Evolutionary conservation across 2,797 vertebrate species (phyloP).

Genomic region (Eidolon dupreanum): DNA sequence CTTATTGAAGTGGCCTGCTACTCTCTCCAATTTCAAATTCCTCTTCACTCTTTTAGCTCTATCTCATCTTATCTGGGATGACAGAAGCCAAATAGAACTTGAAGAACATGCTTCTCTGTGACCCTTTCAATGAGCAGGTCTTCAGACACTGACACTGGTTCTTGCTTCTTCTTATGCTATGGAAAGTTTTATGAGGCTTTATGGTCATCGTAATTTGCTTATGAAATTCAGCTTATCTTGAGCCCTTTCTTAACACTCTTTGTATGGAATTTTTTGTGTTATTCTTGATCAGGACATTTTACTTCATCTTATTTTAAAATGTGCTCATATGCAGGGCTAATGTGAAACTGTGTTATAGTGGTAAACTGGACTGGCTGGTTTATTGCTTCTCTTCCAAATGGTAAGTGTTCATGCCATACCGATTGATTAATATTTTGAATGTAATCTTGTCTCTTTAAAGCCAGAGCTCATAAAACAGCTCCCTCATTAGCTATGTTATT

Average conservation of each 20-base stretch:
- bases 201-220: not conserved
- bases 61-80: not conserved
- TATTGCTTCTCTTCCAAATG: not conserved
- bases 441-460: not conserved
- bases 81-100: not conserved
- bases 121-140: too few species aligned
- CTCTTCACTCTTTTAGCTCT: not conserved
- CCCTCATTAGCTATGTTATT: not conserved
- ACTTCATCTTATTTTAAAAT: not conserved
- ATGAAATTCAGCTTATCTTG: not conserved
- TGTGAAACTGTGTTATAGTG: not conserved
- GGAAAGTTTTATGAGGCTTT: not conserved
- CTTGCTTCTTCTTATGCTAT: not conserved
- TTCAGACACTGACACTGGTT: not conserved
- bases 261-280: not conserved
- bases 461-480: not conserved
- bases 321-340: not conserved
- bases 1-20: not conserved
- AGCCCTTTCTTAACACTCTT: not conserved
- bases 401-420: not conserved
- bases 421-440: not conserved
- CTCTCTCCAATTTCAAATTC: not conserved
- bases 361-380: not conserved
- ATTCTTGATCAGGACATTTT: not conserved
- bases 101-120: not conserved